Percentiles rank a stretch among this genome's conserved stretches.
These are phyloP conservation scores for Triops longicaudatus DNA, from an alignment of 1,140 invertebrate species.

Conservation along the genomic window DNA sequence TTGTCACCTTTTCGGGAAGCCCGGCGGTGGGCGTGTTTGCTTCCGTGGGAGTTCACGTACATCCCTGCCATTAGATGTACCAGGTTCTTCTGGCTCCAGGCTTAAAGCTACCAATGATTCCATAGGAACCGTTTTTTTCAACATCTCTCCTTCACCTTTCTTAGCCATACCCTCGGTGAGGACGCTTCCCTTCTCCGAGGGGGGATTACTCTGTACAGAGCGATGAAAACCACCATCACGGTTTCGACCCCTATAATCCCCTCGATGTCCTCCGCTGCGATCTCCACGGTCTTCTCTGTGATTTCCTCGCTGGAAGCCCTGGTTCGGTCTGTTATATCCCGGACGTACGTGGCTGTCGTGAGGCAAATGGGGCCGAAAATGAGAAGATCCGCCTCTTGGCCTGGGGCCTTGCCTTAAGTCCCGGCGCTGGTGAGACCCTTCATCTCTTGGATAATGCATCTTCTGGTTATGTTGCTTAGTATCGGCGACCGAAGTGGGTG, in stretches of 20 bases:
- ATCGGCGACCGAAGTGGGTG: neutral
- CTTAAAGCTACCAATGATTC: neutral
- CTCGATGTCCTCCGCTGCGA: neutral
- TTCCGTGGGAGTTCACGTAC: neutral
- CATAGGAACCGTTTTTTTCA: neutral
- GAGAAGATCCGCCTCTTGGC: neutral
- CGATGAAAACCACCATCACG: neutral
- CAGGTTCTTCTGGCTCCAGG: neutral
- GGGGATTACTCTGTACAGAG: no score
- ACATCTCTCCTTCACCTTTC: neutral
- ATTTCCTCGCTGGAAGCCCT: no score
- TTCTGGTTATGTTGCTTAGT: neutral
- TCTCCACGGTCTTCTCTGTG: no score
- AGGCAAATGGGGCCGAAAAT: neutral
- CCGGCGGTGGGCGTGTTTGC: neutral
- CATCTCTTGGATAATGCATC: neutral
- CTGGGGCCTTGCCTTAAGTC: neutral
- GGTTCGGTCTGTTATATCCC: neutral
- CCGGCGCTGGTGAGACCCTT: neutral
- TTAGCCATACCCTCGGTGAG: neutral
- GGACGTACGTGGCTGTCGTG: neutral
- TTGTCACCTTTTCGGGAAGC: neutral
- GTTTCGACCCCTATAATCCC: neutral
- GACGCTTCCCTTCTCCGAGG: no score
- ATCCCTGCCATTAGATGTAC: neutral